Evolutionary conservation across 2,888 invertebrate genomes (phyloP).

Genomic region (Lasioglossum villosulum): DNA sequence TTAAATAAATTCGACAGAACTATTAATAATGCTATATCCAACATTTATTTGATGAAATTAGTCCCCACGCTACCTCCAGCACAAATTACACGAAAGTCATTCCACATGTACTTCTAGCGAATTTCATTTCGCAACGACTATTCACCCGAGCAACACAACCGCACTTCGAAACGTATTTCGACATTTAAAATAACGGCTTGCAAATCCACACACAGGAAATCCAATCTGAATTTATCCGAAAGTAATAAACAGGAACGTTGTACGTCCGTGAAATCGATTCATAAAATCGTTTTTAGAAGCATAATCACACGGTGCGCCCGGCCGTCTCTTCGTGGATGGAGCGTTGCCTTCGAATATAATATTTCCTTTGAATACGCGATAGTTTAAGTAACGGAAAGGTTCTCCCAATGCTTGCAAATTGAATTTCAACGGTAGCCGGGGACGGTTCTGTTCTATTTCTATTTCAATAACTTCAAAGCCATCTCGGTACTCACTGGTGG

Average conservation of each 20-base stretch:
- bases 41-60: background rate
- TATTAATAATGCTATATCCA: background rate
- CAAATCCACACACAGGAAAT: background rate
- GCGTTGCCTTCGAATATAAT: background rate
- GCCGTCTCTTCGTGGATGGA: background rate
- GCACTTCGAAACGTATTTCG: background rate
- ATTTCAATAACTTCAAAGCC: conserved; percentile 43
- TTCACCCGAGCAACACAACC: background rate
- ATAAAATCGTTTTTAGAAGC: background rate
- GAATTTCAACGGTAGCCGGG: conserved; percentile 29
- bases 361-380: conserved; percentile 1
- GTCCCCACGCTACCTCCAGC: background rate
- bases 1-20: background rate
- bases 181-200: background rate
- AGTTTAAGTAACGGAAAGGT: conserved; percentile 20
- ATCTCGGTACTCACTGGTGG: conserved; percentile 22
- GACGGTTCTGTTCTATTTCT: conserved; percentile 14
- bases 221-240: background rate
- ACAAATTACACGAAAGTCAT: background rate
- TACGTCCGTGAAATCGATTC: background rate
- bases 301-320: background rate
- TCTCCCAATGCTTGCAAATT: conserved; percentile 31
- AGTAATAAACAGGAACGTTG: background rate
- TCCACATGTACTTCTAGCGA: background rate
- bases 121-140: background rate